Conservation (phyloP, 2,888 invertebrate species). For the Dryobotodes eremita region DNA sequence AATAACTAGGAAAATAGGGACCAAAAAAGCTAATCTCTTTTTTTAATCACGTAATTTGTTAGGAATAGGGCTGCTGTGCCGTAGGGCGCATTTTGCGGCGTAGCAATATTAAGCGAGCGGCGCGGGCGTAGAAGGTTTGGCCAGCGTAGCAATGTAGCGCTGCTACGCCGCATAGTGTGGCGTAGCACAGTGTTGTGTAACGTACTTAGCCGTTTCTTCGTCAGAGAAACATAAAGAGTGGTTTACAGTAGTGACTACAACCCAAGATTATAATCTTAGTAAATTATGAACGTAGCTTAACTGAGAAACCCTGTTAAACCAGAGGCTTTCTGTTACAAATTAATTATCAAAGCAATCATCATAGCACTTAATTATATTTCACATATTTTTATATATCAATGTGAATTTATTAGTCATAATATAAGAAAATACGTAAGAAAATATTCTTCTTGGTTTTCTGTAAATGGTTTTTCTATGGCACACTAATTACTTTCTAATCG, state of each 20-base stretch:
- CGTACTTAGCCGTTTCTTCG: not conserved
- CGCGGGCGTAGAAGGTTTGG: conserved; percentile 7
- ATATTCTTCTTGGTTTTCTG: conserved; percentile 37
- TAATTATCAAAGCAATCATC: not conserved
- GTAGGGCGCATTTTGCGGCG: not conserved
- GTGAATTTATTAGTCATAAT: not conserved
- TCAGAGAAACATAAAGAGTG: not conserved
- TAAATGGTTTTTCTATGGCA: conserved; percentile 40
- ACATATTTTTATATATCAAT: not conserved
- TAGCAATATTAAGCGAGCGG: not conserved
- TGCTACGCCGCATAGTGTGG: not conserved
- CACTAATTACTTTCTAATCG: conserved; percentile 62
- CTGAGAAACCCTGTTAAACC: not conserved
- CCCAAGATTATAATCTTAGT: not conserved
- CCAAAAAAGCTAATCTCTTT: conserved; percentile 30
- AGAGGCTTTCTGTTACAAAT: not conserved
- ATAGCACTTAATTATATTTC: not conserved
- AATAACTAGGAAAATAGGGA: conserved; percentile 17
- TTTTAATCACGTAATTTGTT: conserved; percentile 30
- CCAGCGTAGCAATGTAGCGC: not conserved
- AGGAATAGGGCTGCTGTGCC: not conserved
- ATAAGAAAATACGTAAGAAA: conserved; percentile 13
- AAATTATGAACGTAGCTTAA: not conserved
- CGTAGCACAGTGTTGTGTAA: not conserved
- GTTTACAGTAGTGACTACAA: no score